phyloP scores from a whole-genome alignment of 2,888 invertebrate genomes.

The Melolontha melolontha region DNA sequence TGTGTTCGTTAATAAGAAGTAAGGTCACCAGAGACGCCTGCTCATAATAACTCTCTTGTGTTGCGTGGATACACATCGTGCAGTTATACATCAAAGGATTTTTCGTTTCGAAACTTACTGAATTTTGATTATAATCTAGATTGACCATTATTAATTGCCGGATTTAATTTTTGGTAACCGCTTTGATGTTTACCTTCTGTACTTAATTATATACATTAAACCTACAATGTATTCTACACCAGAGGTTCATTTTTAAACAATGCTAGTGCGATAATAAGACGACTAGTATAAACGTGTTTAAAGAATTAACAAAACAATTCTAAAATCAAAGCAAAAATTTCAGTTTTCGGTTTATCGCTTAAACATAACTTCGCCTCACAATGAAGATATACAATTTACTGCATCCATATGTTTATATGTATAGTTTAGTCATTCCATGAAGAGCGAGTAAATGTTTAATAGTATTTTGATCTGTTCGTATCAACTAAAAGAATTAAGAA shows the following conservation, averaged over 20 bases:
- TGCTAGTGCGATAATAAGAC: no score
- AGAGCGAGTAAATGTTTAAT: no score
- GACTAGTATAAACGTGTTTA: not conserved
- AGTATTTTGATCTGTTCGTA: no score
- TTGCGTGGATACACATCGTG: constrained; percentile 50
- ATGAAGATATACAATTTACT: no score
- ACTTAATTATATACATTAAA: constrained; percentile 9
- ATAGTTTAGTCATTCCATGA: no score
- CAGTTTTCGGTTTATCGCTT: not conserved
- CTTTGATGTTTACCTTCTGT: constrained; percentile 24
- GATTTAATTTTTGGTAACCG: constrained; percentile 11
- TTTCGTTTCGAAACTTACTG: constrained; percentile 13
- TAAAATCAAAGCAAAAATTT: constrained; percentile 9
- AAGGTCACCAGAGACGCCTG: constrained; percentile 52
- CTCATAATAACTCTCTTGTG: constrained; percentile 52
- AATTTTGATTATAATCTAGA: constrained; percentile 34
- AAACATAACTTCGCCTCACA: not conserved
- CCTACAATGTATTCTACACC: not conserved
- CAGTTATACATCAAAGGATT: constrained; percentile 41
- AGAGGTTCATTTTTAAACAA: constrained; percentile 11
- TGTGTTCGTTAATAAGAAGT: constrained; percentile 53
- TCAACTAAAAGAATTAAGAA: no score
- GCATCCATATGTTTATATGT: no score
- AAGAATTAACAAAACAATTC: constrained; percentile 1
- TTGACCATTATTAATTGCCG: constrained; percentile 29